Percentiles rank a stretch among this genome's conserved stretches.
Evolutionary conservation across 2,113 vertebrate species (phyloP).

Genomic region (Gambusia holbrooki): DNA sequence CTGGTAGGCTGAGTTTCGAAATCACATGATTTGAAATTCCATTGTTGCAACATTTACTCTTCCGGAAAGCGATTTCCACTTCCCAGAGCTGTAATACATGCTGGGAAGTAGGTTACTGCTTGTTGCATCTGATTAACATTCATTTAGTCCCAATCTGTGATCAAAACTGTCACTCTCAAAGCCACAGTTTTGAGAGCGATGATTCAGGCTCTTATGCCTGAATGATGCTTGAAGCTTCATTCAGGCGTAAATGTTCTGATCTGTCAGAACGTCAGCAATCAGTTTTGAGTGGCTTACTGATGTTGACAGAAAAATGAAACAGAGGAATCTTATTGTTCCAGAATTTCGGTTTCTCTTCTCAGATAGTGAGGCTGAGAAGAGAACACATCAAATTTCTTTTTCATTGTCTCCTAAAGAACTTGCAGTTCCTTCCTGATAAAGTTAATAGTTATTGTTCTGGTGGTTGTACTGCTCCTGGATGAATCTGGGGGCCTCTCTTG

Average conservation of each 20-base stretch:
- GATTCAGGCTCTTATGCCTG: too few species aligned
- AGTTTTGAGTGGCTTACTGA: not conserved
- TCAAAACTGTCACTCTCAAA: not conserved
- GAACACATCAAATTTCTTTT: too few species aligned
- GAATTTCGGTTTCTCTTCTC: not conserved
- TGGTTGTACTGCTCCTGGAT: too few species aligned
- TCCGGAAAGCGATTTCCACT: not conserved
- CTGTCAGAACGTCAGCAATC: not conserved
- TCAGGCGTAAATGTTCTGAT: not conserved
- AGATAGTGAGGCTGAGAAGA: too few species aligned
- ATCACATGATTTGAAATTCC: not conserved
- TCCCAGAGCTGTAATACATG: not conserved
- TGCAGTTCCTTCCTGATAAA: too few species aligned
- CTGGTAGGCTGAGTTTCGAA: not conserved
- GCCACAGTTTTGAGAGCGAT: too few species aligned
- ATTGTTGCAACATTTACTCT: conserved; percentile 3
- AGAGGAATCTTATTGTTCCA: not conserved
- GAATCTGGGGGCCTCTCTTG: too few species aligned
- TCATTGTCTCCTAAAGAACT: too few species aligned
- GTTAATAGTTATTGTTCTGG: too few species aligned
- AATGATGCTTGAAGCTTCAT: not conserved
- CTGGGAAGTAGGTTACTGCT: not conserved
- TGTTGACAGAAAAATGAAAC: not conserved
- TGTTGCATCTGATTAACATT: not conserved
- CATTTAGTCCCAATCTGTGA: not conserved